phyloP scores from a whole-genome alignment of 1,140 invertebrate genomes.

The Platorchestia sp. region DNA sequence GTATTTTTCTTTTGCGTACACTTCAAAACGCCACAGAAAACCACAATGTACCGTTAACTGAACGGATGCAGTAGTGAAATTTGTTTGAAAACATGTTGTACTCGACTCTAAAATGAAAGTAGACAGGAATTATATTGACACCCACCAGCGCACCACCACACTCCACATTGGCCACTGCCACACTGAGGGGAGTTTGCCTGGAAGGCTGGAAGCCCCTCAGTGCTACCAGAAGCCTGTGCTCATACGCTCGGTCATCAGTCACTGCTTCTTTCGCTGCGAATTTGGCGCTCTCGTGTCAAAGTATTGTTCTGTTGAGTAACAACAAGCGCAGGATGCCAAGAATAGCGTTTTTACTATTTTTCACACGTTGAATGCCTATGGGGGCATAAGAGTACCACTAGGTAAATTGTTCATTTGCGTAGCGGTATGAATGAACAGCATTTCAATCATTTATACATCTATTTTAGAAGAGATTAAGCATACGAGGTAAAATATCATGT shows the following conservation, averaged over 20 bases:
- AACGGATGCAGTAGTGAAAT: neutral
- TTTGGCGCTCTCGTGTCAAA: neutral
- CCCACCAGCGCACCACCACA: neutral
- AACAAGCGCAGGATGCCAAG: neutral
- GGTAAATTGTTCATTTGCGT: too few relatives aligned
- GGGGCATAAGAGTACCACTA: too few relatives aligned
- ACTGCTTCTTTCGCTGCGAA: neutral
- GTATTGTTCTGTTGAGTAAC: neutral
- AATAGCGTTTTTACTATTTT: neutral
- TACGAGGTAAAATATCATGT: too few relatives aligned
- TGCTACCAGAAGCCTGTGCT: neutral
- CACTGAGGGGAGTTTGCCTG: neutral
- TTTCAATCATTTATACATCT: too few relatives aligned
- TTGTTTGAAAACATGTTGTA: neutral
- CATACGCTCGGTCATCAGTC: neutral
- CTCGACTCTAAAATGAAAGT: neutral
- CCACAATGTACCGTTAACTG: neutral
- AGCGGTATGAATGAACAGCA: too few relatives aligned
- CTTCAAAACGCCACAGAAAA: neutral
- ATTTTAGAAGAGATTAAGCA: too few relatives aligned
- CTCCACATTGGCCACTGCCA: neutral
- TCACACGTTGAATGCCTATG: too few relatives aligned
- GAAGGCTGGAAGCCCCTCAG: conserved; percentile 24
- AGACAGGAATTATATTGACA: neutral
- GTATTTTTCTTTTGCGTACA: neutral